Base-by-base conservation (phyloP, 2,888 invertebrate genomes). In the Meganola albula region DNA sequence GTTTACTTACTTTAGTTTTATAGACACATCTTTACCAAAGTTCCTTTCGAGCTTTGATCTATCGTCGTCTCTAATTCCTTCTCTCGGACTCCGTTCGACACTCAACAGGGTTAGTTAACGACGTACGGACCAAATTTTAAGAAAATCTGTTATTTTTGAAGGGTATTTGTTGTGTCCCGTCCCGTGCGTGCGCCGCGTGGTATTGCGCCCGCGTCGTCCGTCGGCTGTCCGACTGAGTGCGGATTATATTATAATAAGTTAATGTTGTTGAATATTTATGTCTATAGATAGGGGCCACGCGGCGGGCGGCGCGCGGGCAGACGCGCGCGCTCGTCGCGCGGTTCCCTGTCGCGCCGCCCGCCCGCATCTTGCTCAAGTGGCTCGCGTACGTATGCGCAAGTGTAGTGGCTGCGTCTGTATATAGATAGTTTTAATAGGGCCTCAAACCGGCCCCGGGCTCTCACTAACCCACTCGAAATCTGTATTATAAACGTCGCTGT, bases 1-100 rank as follows among this genome's bases (percentile, higher is more conserved):
- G 72, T 75, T 76, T 76, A 77, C 72, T 63, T 70, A 69, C 58
- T 70, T n/a, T 80, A 80, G 79, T 74, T 66, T 74, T 69, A 72
- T 79, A 84, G 77, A 71, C 73, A 64, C 79, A 76, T 74, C 66
- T 74, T 76, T 74, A 80, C 80, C 82, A 79, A 82, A 83, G 80
- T 72, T 70, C 73, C 70, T 71, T 69, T 71, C 54, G 67, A 65
- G 62, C 57, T 69, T 64, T 62, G 72, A 63, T 64, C 64, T 65
- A 55, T 46, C 52, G 53, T 54, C 49, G 53, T 69, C 57, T 71
- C 64, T 62, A 58, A 69, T 63, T 62, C 63, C 61, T 63, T 63
- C 58, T 52, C 40, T 65, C 68, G 65, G 62, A 63, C 64, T 47
- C 53, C 41, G 64, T 69, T 59, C 66, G 70, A 63, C 58, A 64